Base-by-base conservation (phyloP, 2,797 vertebrate species). In the Betta splendens region DNA sequence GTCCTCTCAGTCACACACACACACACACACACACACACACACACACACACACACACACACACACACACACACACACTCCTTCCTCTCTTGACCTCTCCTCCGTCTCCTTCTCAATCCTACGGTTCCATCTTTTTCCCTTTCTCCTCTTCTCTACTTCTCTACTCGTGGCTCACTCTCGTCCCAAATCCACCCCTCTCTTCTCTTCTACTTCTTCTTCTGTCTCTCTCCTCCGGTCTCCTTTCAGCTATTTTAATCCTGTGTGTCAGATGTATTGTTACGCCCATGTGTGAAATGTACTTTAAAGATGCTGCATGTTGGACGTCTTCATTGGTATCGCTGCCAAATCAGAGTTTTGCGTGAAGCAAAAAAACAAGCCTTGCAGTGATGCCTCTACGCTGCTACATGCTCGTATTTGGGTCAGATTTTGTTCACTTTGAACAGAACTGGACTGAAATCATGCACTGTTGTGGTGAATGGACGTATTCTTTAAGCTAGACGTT, bases 171-270 rank as follows among this genome's bases (percentile, higher is more conserved):
- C 5, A 3, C 57, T 48, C 50, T 39, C 35, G 15, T 69, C 51
- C 46, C 43, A 69, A 74, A 69, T 39, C 49, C 45, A 29, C 43
- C 22, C 17, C 17, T 28, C 36, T 53, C 29, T 29, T 50, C 43
- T 42, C 46, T 29, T 13, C 38, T 28, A 44, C n/a, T 44, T 52
- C 12, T 22, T 29, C 40, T 16, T 57, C 48, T 48, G 7, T 54
- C 33, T 12, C 35, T 39, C 21, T 61, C 53, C 26, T 57, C 17
- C 49, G 9, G 52, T 72, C 62, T 76, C 42, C 44, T 75, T 69
- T 70, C 40, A 59, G 74, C 71, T 78, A 79, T 83, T 84, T 85
- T 69, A 72, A 79, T 84, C 75, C 79, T 46, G 18, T 59, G 45
- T 77, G 70, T 84, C 67, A 68, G 64, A 78, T 70, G 49, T 68